These are phyloP conservation scores for Procambarus clarkii DNA, from an alignment of 1,140 invertebrate genomes.

Conservation along the genomic window DNA sequence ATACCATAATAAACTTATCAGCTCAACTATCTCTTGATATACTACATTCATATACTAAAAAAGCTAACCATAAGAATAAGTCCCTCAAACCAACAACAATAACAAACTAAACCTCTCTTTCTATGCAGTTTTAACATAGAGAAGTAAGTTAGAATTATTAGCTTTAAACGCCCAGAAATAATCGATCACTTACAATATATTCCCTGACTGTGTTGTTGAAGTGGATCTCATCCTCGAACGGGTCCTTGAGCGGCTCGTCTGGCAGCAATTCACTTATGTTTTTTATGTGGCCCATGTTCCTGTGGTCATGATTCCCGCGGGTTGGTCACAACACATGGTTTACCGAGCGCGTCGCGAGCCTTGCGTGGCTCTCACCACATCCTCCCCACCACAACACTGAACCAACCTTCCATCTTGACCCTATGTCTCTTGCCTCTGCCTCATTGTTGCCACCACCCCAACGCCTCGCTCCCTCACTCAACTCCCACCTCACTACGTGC, in stretches of 20 bases:
- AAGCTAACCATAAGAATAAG: no score
- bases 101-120: no score
- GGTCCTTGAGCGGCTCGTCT: constrained; percentile 70
- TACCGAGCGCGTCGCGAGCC: not conserved
- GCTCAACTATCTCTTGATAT: no score
- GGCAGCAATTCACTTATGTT: constrained; percentile 70
- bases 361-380: not conserved
- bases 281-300: constrained; percentile 60
- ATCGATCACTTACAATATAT: constrained; percentile 87
- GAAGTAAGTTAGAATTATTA: no score
- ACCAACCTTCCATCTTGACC: constrained; percentile 21
- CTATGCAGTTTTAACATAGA: no score
- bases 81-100: no score
- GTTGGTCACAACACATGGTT: constrained; percentile 48
- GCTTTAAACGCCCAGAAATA: no score
- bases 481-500: not conserved
- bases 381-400: constrained; percentile 16
- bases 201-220: constrained; percentile 95
- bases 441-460: not conserved
- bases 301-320: constrained; percentile 13
- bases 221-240: constrained; percentile 72
- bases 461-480: not conserved
- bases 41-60: no score
- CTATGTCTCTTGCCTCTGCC: not conserved
- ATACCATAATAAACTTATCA: no score